phyloP scores from a whole-genome alignment of 2,888 invertebrate genomes.

The Heliothis peltigera region DNA sequence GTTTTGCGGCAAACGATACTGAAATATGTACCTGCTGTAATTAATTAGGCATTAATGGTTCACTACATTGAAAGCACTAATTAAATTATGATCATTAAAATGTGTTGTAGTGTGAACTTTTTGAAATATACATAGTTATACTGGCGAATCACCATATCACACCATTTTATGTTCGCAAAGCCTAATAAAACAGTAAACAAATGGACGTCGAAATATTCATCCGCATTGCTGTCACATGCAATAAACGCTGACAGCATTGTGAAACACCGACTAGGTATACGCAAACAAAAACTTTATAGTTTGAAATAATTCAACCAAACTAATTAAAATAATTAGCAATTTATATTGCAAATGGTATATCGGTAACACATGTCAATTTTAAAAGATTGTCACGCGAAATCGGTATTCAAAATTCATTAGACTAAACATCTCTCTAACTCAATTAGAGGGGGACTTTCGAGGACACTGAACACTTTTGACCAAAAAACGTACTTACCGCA shows the following conservation, averaged over 20 bases:
- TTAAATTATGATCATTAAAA: neutral
- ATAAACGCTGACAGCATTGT: neutral
- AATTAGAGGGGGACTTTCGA: neutral
- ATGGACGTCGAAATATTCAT: neutral
- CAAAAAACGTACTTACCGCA: conserved; percentile 47
- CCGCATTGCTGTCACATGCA: conserved; percentile 1
- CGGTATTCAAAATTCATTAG: neutral
- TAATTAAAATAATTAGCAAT: conserved; percentile 2
- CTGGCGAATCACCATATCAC: neutral
- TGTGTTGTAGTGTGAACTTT: neutral
- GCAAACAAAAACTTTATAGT: neutral
- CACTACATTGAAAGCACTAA: neutral
- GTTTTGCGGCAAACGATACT: conserved; percentile 6
- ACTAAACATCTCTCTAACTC: neutral
- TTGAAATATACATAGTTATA: neutral
- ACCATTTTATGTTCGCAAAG: neutral
- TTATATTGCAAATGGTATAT: neutral
- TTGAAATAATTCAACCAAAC: neutral
- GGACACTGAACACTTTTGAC: neutral
- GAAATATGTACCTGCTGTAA: neutral
- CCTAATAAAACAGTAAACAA: neutral
- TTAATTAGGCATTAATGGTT: neutral
- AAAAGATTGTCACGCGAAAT: neutral
- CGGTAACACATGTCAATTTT: neutral
- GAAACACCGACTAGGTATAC: neutral